Evolutionary conservation across 2,113 vertebrate species (phyloP).

Genomic region (Murina feae): DNA sequence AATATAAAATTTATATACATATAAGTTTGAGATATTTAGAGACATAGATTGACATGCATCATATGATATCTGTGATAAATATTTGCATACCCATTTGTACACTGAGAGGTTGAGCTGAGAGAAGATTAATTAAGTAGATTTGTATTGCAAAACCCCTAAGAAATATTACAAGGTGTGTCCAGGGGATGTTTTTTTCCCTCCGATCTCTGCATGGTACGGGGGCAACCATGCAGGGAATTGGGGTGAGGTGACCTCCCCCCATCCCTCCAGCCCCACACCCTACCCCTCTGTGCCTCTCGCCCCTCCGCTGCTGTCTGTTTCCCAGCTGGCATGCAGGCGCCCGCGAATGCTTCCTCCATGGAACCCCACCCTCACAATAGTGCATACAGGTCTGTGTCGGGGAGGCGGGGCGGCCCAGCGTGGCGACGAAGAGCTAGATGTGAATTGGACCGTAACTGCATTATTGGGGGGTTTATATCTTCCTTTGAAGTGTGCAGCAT

Average conservation of each 20-base stretch:
- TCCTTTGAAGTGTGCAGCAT: constrained; percentile 65
- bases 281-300: background rate
- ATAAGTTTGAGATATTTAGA: background rate
- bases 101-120: background rate
- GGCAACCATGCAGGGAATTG: background rate
- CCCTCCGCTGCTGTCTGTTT: background rate
- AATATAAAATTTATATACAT: background rate
- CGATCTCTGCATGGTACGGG: background rate
- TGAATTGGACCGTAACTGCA: constrained; percentile 56
- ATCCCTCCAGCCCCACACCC: too few species aligned
- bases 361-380: background rate
- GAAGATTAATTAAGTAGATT: background rate
- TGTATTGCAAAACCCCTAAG: background rate
- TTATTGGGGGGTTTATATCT: constrained; percentile 70
- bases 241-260: background rate
- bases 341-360: background rate
- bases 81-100: background rate
- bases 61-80: background rate
- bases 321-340: background rate
- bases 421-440: constrained; percentile 13
- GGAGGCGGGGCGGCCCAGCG: background rate
- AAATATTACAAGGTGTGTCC: background rate
- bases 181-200: background rate
- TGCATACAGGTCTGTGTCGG: accelerated
- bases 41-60: too few species aligned